Percentiles rank a stretch among this genome's conserved stretches.
Evolutionary conservation across 1,140 invertebrate species (phyloP).

Genomic region (Vanessa tameamea): DNA sequence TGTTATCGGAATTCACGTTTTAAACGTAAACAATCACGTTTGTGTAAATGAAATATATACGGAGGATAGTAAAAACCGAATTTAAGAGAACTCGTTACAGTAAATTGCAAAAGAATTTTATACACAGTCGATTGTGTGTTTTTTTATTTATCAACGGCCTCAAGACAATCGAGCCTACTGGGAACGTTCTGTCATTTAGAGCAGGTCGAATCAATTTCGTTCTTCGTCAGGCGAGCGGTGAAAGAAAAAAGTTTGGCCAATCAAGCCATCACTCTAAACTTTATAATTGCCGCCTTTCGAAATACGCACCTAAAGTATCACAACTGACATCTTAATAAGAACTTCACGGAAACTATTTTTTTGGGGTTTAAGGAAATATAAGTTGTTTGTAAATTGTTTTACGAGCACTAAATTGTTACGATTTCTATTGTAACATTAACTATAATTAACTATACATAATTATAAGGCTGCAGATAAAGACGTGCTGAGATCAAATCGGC

Average conservation of each 20-base stretch:
- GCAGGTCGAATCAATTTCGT: conserved; percentile 47
- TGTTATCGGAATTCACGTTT: too few relatives aligned
- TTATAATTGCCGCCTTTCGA: conserved; percentile 19
- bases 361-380: background rate
- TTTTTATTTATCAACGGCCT: background rate
- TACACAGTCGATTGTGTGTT: too few relatives aligned
- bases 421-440: too few relatives aligned
- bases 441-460: too few relatives aligned
- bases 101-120: too few relatives aligned
- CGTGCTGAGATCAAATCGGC: too few relatives aligned
- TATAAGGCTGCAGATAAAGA: too few relatives aligned
- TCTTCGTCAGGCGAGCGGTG: conserved; percentile 34
- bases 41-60: too few relatives aligned
- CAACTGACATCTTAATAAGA: conserved; percentile 10
- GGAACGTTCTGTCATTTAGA: conserved; percentile 36
- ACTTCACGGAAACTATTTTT: conserved; percentile 2
- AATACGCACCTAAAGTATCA: conserved; percentile 13
- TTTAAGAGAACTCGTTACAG: too few relatives aligned
- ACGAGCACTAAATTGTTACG: background rate
- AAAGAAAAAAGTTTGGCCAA: conserved; percentile 31
- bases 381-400: background rate
- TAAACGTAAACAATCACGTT: too few relatives aligned
- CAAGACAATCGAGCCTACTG: conserved; percentile 25
- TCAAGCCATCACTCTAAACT: conserved; percentile 20
- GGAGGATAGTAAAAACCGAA: too few relatives aligned